Conservation (phyloP, 2,113 vertebrate species). For the Hymenochirus boettgeri region DNA sequence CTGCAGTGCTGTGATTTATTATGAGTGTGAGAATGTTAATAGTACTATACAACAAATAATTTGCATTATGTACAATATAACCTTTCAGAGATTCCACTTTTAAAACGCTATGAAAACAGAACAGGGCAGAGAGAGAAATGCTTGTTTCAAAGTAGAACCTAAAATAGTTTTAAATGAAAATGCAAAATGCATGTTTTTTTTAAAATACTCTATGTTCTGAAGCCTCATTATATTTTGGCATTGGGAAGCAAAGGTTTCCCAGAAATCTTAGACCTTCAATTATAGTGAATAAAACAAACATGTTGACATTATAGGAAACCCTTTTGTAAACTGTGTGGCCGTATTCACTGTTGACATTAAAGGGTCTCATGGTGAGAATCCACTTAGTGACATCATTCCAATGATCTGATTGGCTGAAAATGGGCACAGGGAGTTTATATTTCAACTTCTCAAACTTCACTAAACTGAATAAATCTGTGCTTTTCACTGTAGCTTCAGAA, state of each 20-base stretch:
- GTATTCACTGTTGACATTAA: slow-evolving; percentile 30
- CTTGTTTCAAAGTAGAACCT: slow-evolving; percentile 14
- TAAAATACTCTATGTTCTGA: slow-evolving; percentile 33
- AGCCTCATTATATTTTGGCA: slow-evolving; percentile 40
- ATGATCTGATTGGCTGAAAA: slow-evolving; percentile 31
- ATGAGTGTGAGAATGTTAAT: no score
- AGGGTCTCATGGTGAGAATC: slow-evolving; percentile 14
- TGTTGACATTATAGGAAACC: slow-evolving; percentile 30
- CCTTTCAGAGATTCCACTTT: no score
- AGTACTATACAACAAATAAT: no score
- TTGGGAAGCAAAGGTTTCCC: slow-evolving; percentile 28
- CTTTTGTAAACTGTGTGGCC: slow-evolving; percentile 37
- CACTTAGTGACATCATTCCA: slow-evolving; percentile 24
- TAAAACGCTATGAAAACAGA: neutral
- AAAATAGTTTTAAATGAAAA: slow-evolving; percentile 31
- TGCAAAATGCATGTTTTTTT: no score
- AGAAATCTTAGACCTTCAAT: slow-evolving; percentile 38
- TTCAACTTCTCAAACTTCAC: slow-evolving; percentile 13
- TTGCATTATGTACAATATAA: no score
- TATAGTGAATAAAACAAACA: slow-evolving; percentile 38
- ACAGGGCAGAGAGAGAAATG: neutral
- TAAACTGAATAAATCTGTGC: slow-evolving; percentile 33
- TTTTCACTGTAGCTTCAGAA: slow-evolving; percentile 25
- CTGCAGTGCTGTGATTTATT: no score
- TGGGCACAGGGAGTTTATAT: slow-evolving; percentile 31